Evolutionary conservation across 2,888 invertebrate species (phyloP), one percentile per base, ranked within the genome.

Genomic region (Patella ulyssiponensis): DNA sequence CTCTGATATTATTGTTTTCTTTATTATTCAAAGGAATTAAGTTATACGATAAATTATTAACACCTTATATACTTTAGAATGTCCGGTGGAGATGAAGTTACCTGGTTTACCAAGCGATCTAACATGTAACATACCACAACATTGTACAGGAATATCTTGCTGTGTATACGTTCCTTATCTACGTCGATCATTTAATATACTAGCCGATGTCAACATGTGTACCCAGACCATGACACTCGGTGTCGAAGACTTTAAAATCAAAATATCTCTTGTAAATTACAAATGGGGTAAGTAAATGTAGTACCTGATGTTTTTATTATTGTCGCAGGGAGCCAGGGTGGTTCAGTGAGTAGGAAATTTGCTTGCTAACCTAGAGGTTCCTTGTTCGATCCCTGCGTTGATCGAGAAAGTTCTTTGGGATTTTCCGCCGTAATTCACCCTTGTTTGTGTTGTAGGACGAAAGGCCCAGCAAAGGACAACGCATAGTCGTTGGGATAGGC

Each of bases 161-260:
- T 84, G 84, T 82, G 76, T 79, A 0, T 73, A 77, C 5, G 71
- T 80, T 7, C 80, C 82, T 4, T 53, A 79, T 56, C 73, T 81
- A 53, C 76, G 75, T 2, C 64, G 69, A 20, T 71, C 78, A 14
- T 73, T 81, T 52, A 71, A 71, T 27, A 73, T 78, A n/a, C 76
- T 72, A 23, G 75, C 73, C 11, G 71, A 77, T 23, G 69, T 81
- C 23, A 78, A 81, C 77, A 75, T 75, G 33, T 76, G 78, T 52
- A 77, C 77, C n/a, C 44, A 74, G 56, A 75, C 73, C 15, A 73
- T 81, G 17, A 78, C 74, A 52, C 52, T 80, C 11, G 76, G 73
- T 1, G 73, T 81, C 51, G 81, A 81, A 54, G 80, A 74, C 20
- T 71, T 76, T 9, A 71, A 69, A 5, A 33, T 74, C 20, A 75